Conservation (phyloP, 2,888 invertebrate species). For the Phengaris alcon region DNA sequence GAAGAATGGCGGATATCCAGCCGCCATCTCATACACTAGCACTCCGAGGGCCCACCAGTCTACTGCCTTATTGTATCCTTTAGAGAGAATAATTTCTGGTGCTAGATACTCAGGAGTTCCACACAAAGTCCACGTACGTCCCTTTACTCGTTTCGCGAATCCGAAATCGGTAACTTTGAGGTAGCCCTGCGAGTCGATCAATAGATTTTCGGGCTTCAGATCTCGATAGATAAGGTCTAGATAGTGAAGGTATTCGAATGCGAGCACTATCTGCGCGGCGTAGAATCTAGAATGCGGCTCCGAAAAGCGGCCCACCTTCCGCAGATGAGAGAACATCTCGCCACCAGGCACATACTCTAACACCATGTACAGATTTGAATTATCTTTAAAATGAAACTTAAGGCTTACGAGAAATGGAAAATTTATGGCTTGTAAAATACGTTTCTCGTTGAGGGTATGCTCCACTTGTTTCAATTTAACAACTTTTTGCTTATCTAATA, state of each 20-base stretch:
- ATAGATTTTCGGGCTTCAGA: slow-evolving; percentile 97
- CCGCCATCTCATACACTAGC: slow-evolving; percentile 98
- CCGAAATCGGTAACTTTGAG: slow-evolving; percentile 99
- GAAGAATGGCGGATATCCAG: slow-evolving; percentile 99
- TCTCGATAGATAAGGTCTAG: slow-evolving; percentile 99
- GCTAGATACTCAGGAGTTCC: slow-evolving; percentile 98
- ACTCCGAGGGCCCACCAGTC: slow-evolving; percentile 99
- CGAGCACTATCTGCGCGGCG: slow-evolving; percentile 99
- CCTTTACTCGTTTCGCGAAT: slow-evolving; percentile 99
- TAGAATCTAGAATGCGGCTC: slow-evolving; percentile 99
- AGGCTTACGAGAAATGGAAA: slow-evolving; percentile 99
- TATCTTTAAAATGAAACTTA: slow-evolving; percentile 99
- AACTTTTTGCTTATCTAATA: slow-evolving; percentile 99
- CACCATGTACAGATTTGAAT: slow-evolving; percentile 99
- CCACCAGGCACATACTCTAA: slow-evolving; percentile 99
- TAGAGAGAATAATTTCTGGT: slow-evolving; percentile 93
- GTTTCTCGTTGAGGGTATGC: slow-evolving; percentile 99
- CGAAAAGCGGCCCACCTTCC: slow-evolving; percentile 98
- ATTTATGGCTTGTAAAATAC: slow-evolving; percentile 98
- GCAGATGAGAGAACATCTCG: slow-evolving; percentile 99
- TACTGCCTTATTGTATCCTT: slow-evolving; percentile 98
- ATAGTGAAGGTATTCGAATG: slow-evolving; percentile 99
- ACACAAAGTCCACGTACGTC: slow-evolving; percentile 99
- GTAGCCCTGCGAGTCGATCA: slow-evolving; percentile 97
- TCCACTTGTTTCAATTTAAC: slow-evolving; percentile 99